A percentile compares a stretch with the other conserved stretches of the same genome.
Evolutionary conservation across 1,140 invertebrate genomes (phyloP).

Genomic region (Sycobia sp.): DNA sequence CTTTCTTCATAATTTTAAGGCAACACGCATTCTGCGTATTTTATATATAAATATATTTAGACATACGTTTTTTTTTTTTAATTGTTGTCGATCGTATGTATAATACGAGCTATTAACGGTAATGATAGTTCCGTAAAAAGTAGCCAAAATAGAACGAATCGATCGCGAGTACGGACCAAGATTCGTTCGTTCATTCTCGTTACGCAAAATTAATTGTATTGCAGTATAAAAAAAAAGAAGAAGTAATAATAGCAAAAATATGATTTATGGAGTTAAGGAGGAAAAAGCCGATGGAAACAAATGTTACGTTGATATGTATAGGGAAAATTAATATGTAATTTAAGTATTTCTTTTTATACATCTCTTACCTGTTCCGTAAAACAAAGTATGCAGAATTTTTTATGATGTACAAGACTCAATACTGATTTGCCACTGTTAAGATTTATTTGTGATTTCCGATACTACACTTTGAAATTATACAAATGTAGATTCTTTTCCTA

Average conservation of each 20-base stretch:
- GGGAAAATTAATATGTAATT: too few species aligned
- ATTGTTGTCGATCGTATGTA: constrained; percentile 35
- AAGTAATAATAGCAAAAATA: not conserved
- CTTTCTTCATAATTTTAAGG: not conserved
- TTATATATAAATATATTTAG: constrained; percentile 11
- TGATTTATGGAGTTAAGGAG: not conserved
- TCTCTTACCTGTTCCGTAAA: too few species aligned
- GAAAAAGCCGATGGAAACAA: not conserved
- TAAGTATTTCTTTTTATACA: constrained; percentile 1
- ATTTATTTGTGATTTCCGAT: too few species aligned
- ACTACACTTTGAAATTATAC: too few species aligned
- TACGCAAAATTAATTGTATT: constrained; percentile 8
- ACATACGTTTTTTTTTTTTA: not conserved
- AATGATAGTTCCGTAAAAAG: constrained; percentile 34
- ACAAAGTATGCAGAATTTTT: too few species aligned
- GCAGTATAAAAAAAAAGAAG: not conserved
- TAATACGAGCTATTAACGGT: constrained; percentile 35
- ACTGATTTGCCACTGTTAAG: too few species aligned
- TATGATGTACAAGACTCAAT: too few species aligned
- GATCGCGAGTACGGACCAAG: constrained; percentile 34
- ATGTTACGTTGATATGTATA: not conserved
- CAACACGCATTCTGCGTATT: not conserved
- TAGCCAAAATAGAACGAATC: constrained; percentile 20
- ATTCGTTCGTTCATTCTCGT: constrained; percentile 25
- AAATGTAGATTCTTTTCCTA: too few species aligned